These are phyloP conservation scores for Antitype chi DNA, from an alignment of 2,888 invertebrate species.

Conservation along the genomic window DNA sequence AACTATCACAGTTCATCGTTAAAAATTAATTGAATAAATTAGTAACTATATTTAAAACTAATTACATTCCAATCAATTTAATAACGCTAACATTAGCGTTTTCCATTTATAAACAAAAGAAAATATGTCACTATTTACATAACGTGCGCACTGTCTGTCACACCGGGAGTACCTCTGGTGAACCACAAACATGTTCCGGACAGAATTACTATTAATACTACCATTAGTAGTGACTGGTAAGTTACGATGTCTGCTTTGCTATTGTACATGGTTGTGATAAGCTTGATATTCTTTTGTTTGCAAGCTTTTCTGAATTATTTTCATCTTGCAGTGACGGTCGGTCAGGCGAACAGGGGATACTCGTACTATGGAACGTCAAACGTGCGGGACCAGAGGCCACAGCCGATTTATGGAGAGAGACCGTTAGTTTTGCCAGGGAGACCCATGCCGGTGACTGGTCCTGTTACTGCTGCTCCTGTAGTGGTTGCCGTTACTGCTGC, in stretches of 20 bases:
- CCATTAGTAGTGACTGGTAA: slow-evolving; percentile 72
- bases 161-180: slow-evolving; percentile 25
- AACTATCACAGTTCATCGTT: slow-evolving; percentile 27
- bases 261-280: slow-evolving; percentile 20
- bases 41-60: slow-evolving; percentile 50
- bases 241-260: slow-evolving; percentile 59
- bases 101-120: slow-evolving; percentile 39
- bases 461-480: neutral
- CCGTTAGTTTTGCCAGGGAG: slow-evolving; percentile 14
- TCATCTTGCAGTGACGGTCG: slow-evolving; percentile 43
- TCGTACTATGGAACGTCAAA: slow-evolving; percentile 65
- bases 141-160: slow-evolving; percentile 33
- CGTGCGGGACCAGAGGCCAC: slow-evolving; percentile 60
- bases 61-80: slow-evolving; percentile 35
- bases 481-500: neutral
- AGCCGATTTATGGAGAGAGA: slow-evolving; percentile 25
- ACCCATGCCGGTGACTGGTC: neutral
- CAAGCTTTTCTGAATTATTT: slow-evolving; percentile 31
- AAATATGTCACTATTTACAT: slow-evolving; percentile 22
- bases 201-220: slow-evolving; percentile 68
- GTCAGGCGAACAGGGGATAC: slow-evolving; percentile 37
- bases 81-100: slow-evolving; percentile 37
- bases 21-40: slow-evolving; percentile 59
- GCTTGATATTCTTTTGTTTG: slow-evolving; percentile 25
- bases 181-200: slow-evolving; percentile 56